phyloP scores from a whole-genome alignment of 2,113 vertebrate genomes.

The Falcunculus frontatus region DNA sequence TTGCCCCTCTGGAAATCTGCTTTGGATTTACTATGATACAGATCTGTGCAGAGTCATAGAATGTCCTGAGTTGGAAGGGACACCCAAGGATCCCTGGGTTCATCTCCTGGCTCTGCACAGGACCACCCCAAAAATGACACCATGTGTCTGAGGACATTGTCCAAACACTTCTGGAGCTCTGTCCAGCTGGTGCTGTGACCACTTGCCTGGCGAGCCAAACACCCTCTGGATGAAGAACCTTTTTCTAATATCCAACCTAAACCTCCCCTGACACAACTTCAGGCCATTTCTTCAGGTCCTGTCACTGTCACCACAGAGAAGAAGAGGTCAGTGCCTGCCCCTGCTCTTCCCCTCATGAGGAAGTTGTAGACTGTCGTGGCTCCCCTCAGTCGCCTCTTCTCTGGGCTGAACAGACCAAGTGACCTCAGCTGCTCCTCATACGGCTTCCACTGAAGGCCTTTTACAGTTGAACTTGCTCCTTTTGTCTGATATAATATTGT shows the following conservation, averaged over 20 bases:
- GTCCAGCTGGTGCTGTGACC: not conserved
- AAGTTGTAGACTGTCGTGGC: no score
- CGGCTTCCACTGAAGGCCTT: not conserved
- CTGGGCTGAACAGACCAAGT: not conserved
- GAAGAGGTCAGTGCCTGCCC: not conserved
- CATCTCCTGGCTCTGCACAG: not conserved
- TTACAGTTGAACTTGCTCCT: not conserved
- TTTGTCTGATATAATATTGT: not conserved
- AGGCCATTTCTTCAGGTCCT: fast-evolving
- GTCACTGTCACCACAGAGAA: not conserved
- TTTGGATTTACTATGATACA: not conserved
- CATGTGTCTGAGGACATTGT: not conserved
- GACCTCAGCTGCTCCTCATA: not conserved
- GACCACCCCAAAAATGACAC: not conserved
- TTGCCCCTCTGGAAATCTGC: not conserved
- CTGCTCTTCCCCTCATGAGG: fast-evolving
- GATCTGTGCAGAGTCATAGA: not conserved
- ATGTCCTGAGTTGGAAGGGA: not conserved
- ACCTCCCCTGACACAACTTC: not conserved
- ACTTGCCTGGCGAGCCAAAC: fast-evolving
- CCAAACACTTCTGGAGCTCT: not conserved
- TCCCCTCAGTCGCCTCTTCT: not conserved
- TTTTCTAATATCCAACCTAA: not conserved
- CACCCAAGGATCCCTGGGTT: not conserved
- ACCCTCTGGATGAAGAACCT: not conserved